Conservation (phyloP, 2,888 invertebrate species). For the Eupithecia tripunctaria region DNA sequence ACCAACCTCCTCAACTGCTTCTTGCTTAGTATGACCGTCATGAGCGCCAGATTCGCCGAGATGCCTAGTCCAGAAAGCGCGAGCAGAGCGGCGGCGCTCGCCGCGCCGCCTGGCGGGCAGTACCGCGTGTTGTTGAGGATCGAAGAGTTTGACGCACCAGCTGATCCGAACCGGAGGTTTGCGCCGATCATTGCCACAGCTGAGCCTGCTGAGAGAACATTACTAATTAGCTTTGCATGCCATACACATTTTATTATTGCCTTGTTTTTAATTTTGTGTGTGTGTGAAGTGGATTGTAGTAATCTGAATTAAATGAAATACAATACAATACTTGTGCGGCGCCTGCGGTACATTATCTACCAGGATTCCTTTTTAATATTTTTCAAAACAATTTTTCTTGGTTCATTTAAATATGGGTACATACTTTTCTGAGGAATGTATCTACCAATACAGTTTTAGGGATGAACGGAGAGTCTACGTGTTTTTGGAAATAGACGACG, state of each 20-base stretch:
- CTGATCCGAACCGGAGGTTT: slow-evolving; percentile 88
- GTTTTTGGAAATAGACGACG: background rate
- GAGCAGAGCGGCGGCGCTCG: slow-evolving; percentile 91
- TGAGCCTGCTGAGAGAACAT: slow-evolving; percentile 79
- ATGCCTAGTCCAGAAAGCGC: slow-evolving; percentile 91
- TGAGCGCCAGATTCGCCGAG: slow-evolving; percentile 91
- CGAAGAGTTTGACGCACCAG: slow-evolving; percentile 86
- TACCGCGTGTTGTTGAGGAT: slow-evolving; percentile 89
- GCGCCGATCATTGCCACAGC: slow-evolving; percentile 92
- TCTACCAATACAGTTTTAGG: background rate
- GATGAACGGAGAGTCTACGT: background rate
- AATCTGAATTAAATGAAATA: no score
- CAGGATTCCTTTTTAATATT: no score
- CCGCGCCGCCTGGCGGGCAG: slow-evolving; percentile 92
- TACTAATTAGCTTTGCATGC: background rate
- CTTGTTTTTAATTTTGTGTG: no score
- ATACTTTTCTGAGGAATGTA: background rate
- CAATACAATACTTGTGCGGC: no score
- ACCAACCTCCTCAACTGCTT: slow-evolving; percentile 90
- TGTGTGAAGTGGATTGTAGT: no score
- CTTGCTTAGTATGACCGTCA: slow-evolving; percentile 91
- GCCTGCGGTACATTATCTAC: no score
- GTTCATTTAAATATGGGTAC: no score
- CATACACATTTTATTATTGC: no score
- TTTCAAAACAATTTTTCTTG: no score